A percentile compares a stretch with the other conserved stretches of the same genome.
These are phyloP conservation scores for Bellardia bayeri DNA, from an alignment of 2,888 invertebrate genomes.

Conservation along the genomic window DNA sequence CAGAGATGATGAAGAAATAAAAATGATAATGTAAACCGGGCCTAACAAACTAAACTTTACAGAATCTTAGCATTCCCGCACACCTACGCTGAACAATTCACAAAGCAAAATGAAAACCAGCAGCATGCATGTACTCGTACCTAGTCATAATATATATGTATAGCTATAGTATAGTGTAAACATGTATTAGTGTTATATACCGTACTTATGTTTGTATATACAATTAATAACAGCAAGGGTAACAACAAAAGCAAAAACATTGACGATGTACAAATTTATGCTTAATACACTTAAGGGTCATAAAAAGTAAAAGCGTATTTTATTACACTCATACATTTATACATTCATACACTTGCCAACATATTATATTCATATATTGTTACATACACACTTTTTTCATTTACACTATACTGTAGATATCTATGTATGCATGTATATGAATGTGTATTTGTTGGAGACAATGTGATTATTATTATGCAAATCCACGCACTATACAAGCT, in stretches of 20 bases:
- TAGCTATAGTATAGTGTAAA: no score
- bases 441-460: conserved; percentile 4
- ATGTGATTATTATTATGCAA: conserved; percentile 11
- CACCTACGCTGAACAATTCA: background rate
- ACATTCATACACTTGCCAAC: background rate
- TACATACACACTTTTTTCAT: background rate
- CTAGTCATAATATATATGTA: no score
- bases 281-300: conserved; percentile 60
- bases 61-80: background rate
- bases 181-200: background rate
- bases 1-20: no score
- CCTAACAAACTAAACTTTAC: background rate
- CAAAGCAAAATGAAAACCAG: background rate
- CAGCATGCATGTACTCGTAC: background rate
- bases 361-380: background rate
- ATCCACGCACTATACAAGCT: background rate
- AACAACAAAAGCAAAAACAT: conserved; percentile 14
- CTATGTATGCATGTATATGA: background rate
- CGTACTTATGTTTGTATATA: background rate
- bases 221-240: background rate
- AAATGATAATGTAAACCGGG: no score
- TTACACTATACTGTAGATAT: background rate
- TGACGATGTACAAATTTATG: conserved; percentile 25
- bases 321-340: conserved; percentile 1
- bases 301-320: conserved; percentile 56